A percentile compares a stretch with the other conserved stretches of the same genome.
phyloP scores from a whole-genome alignment of 2,113 vertebrate species.

The Manacus vitellinus region DNA sequence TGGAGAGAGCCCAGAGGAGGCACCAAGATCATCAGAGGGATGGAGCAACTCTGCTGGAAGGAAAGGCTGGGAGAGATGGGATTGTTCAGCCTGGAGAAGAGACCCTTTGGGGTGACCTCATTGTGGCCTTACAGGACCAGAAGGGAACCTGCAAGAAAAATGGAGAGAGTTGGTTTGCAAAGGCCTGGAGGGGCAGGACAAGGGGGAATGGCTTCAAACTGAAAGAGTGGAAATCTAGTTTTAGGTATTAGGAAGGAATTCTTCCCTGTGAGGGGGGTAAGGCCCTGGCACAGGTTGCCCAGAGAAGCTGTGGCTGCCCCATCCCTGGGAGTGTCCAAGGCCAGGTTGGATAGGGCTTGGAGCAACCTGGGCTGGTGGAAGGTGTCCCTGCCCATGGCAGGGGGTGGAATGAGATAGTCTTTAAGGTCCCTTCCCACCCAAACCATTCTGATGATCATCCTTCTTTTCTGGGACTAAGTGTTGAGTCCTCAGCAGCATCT shows the following conservation, averaged over 20 bases:
- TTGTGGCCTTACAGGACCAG: fast-evolving
- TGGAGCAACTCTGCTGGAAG: background rate
- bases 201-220: fast-evolving
- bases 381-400: background rate
- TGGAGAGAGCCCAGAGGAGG: background rate
- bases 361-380: background rate
- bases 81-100: background rate
- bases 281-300: background rate
- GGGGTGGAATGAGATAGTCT: fast-evolving
- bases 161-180: fast-evolving
- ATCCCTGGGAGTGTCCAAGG: background rate
- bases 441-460: background rate
- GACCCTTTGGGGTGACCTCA: background rate
- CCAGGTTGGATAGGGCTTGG: background rate
- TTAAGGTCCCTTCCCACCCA: background rate
- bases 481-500: background rate
- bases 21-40: background rate
- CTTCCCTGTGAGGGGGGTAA: fast-evolving
- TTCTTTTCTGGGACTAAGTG: background rate
- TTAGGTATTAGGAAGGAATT: background rate
- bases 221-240: fast-evolving
- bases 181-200: fast-evolving
- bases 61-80: background rate
- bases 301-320: background rate
- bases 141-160: fast-evolving